Evolutionary conservation across 1,140 invertebrate species (phyloP).

Genomic region (Rhyzopertha dominica): DNA sequence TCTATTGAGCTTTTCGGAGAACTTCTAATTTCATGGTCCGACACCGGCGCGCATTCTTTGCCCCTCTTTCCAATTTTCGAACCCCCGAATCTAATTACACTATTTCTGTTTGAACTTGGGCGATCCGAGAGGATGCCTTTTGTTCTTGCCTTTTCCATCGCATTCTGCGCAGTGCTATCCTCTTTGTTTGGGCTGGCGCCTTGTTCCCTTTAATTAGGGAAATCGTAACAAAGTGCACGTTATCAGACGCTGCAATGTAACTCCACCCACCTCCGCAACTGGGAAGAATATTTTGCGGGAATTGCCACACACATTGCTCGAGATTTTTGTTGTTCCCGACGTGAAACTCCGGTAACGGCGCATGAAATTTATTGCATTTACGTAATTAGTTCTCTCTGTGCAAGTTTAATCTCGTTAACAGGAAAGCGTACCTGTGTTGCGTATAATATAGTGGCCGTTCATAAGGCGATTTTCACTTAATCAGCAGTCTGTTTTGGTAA

Average conservation of each 20-base stretch:
- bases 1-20: slow-evolving; percentile 30
- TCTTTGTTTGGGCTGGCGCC: not conserved
- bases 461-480: too few relatives aligned
- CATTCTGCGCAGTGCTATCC: not conserved
- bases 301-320: slow-evolving; percentile 29
- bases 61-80: slow-evolving; percentile 34
- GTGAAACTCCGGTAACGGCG: too few relatives aligned
- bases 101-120: slow-evolving; percentile 31
- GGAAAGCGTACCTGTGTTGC: too few relatives aligned
- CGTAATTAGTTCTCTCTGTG: too few relatives aligned
- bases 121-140: slow-evolving; percentile 20
- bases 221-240: slow-evolving; percentile 25
- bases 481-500: too few relatives aligned
- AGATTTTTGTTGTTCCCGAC: not conserved
- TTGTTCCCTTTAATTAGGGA: slow-evolving; percentile 33
- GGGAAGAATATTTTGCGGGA: slow-evolving; percentile 33
- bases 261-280: slow-evolving; percentile 28
- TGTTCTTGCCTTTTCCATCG: slow-evolving; percentile 7
- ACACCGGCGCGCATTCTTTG: slow-evolving; percentile 31
- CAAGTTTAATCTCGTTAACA: too few relatives aligned
- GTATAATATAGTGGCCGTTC: too few relatives aligned
- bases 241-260: slow-evolving; percentile 22
- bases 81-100: slow-evolving; percentile 39
- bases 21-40: slow-evolving; percentile 41
- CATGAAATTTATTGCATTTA: too few relatives aligned